Conservation (phyloP, 1,140 invertebrate species). For the Neodiprion fabricii region DNA sequence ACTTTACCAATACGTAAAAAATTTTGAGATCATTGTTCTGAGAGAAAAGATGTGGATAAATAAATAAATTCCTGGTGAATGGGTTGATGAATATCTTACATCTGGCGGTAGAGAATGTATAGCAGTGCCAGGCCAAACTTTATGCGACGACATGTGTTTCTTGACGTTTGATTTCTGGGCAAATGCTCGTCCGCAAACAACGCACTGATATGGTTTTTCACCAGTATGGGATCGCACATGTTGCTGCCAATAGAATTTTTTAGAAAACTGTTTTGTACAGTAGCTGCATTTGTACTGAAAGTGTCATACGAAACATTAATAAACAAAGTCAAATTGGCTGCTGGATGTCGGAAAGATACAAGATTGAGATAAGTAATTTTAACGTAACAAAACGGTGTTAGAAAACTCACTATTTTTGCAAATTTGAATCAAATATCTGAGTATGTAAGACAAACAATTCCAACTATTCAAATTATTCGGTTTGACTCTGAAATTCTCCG, state of each 20-base stretch:
- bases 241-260: conserved; percentile 64
- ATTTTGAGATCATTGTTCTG: too few relatives aligned
- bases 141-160: conserved; percentile 74
- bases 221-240: conserved; percentile 68
- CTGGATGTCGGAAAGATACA: too few relatives aligned
- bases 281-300: conserved; percentile 59
- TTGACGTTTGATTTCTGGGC: conserved; percentile 73
- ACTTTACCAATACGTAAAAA: too few relatives aligned
- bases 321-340: not conserved
- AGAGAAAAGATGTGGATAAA: too few relatives aligned
- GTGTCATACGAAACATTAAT: conserved; percentile 11
- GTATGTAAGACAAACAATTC: conserved; percentile 16
- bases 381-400: too few relatives aligned
- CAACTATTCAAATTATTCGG: conserved; percentile 6
- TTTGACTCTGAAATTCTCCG: not conserved
- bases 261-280: conserved; percentile 64
- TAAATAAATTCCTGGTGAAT: too few relatives aligned
- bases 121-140: conserved; percentile 62
- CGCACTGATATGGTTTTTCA: conserved; percentile 70
- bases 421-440: not conserved
- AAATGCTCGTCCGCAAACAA: conserved; percentile 68
- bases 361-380: conserved; percentile 15
- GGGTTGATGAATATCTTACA: conserved; percentile 30
- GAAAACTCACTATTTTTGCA: too few relatives aligned
- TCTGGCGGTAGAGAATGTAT: conserved; percentile 57